Conservation (phyloP, 2,113 vertebrate species). For the Rhabdornis inornatus region DNA sequence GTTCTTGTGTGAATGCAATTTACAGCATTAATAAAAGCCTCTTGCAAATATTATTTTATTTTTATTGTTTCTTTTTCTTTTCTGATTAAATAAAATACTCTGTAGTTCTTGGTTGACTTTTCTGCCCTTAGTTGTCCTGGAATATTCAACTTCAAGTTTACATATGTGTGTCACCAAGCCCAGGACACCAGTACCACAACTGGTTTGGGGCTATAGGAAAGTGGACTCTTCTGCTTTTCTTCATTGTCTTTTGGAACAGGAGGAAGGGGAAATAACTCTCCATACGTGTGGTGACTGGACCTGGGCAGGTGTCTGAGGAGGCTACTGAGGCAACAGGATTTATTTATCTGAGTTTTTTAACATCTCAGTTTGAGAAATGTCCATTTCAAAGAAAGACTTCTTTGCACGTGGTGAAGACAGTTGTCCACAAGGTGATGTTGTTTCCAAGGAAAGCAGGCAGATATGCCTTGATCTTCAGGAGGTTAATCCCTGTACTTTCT, state of each 20-base stretch:
- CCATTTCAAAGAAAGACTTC: neutral
- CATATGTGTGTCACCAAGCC: neutral
- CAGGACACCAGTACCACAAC: neutral
- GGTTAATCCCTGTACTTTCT: neutral
- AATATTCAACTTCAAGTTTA: neutral
- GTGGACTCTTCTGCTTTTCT: neutral
- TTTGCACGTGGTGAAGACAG: fast-evolving
- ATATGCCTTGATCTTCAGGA: neutral
- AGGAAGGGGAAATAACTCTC: neutral
- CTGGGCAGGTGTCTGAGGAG: neutral
- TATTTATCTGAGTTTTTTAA: neutral
- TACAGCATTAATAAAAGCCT: slow-evolving; percentile 55
- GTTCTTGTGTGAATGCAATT: slow-evolving; percentile 29
- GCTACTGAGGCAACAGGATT: neutral
- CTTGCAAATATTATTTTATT: slow-evolving; percentile 29
- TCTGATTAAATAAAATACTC: neutral
- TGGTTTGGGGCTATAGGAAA: neutral
- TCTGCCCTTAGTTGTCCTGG: neutral
- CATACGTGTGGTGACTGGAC: neutral
- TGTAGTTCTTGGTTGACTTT: neutral
- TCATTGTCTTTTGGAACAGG: neutral
- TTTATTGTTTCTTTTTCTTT: neutral
- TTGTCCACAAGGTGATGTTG: neutral
- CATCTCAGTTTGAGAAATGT: neutral
- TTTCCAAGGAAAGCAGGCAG: neutral